phyloP scores from a whole-genome alignment of 2,113 vertebrate species.

The Rhabdornis inornatus region DNA sequence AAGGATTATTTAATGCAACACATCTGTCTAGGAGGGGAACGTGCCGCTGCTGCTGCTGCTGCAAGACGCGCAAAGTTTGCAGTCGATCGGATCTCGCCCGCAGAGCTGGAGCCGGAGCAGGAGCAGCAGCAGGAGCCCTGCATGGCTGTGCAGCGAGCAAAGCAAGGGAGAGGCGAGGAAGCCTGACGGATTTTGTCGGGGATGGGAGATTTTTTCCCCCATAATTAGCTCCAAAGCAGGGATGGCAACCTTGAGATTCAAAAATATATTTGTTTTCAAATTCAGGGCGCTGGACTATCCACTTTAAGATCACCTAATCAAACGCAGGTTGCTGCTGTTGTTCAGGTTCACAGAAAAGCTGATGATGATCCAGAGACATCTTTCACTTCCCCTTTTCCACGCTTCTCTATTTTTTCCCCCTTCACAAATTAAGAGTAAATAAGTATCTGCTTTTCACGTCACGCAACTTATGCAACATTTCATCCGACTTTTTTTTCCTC shows the following conservation, averaged over 20 bases:
- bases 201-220: neutral
- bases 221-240: neutral
- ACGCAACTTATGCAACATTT: constrained; percentile 44
- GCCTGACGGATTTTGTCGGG: neutral
- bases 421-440: constrained; percentile 53
- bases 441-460: constrained; percentile 55
- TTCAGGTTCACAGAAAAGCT: constrained; percentile 43
- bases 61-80: constrained; percentile 42
- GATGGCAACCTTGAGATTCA: neutral
- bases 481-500: neutral
- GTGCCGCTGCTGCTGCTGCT: neutral
- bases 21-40: neutral
- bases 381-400: constrained; percentile 32
- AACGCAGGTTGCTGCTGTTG: constrained; percentile 38
- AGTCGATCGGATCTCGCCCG: neutral
- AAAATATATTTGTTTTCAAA: constrained; percentile 1
- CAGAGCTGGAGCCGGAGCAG: neutral
- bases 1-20: constrained; percentile 38
- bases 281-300: neutral
- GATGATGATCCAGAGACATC: constrained; percentile 10
- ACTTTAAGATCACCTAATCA: constrained; percentile 16
- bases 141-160: neutral
- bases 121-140: neutral
- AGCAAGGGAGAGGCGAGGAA: neutral
- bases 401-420: neutral